phyloP scores from a whole-genome alignment of 2,888 invertebrate species.

The Nephrotoma guestfalica region DNA sequence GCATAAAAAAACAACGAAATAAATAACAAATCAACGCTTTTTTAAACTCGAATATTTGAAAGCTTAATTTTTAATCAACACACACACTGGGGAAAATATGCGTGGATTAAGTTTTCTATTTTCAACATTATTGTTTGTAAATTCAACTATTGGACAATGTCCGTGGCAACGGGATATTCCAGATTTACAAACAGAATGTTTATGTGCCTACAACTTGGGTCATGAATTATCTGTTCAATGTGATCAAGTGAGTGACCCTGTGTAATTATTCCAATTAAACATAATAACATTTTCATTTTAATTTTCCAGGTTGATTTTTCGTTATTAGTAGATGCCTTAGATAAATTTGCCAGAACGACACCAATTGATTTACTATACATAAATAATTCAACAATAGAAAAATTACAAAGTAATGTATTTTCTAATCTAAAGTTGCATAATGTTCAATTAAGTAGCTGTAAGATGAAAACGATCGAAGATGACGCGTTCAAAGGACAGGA shows the following conservation, averaged over 20 bases:
- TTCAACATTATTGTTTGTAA: slow-evolving; percentile 16
- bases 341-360: slow-evolving; percentile 49
- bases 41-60: not conserved
- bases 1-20: not conserved
- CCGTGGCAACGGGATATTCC: slow-evolving; percentile 67
- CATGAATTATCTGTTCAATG: slow-evolving; percentile 79
- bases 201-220: slow-evolving; percentile 76
- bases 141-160: slow-evolving; percentile 47
- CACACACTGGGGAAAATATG: not conserved
- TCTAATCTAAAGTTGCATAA: slow-evolving; percentile 58
- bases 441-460: slow-evolving; percentile 72
- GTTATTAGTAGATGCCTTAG: slow-evolving; percentile 55
- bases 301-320: slow-evolving; percentile 52
- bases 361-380: slow-evolving; percentile 73
- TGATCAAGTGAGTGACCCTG: slow-evolving; percentile 45
- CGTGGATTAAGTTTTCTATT: slow-evolving; percentile 12
- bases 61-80: not conserved
- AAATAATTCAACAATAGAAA: slow-evolving; percentile 68
- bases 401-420: slow-evolving; percentile 52
- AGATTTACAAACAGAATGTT: slow-evolving; percentile 67
- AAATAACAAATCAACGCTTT: not conserved
- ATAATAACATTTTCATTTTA: not conserved
- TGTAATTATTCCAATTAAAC: not conserved
- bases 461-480: slow-evolving; percentile 51
- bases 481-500: slow-evolving; percentile 77